A percentile compares a stretch with the other conserved stretches of the same genome.
phyloP scores from a whole-genome alignment of 2,888 invertebrate genomes.

The Monopis laevigella region DNA sequence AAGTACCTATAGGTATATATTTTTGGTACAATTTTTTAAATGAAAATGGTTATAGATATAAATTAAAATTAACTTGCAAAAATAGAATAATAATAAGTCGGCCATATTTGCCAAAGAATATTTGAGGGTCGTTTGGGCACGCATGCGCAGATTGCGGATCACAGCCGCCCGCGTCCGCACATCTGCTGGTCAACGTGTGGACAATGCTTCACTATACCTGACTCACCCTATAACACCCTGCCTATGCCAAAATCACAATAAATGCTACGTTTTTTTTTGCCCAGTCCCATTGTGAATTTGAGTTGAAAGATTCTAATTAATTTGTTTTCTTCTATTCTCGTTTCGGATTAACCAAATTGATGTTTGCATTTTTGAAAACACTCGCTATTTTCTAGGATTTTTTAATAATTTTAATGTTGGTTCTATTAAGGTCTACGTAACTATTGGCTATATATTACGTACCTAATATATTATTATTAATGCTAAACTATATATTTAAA shows the following conservation, averaged over 20 bases:
- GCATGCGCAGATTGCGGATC: slow-evolving; percentile 32
- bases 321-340: slow-evolving; percentile 9
- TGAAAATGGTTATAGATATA: too few species aligned
- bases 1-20: too few species aligned
- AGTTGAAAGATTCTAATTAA: slow-evolving; percentile 9
- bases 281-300: neutral
- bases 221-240: slow-evolving; percentile 35
- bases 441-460: too few species aligned
- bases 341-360: too few species aligned
- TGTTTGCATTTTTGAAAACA: too few species aligned
- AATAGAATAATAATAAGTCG: neutral
- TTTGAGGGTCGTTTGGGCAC: slow-evolving; percentile 23
- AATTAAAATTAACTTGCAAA: too few species aligned
- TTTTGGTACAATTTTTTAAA: too few species aligned
- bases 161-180: slow-evolving; percentile 35
- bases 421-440: too few species aligned
- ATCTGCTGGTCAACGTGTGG: slow-evolving; percentile 65
- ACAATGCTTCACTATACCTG: slow-evolving; percentile 49
- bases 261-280: slow-evolving; percentile 38
- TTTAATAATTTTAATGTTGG: too few species aligned
- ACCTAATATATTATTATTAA: too few species aligned
- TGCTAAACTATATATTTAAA: too few species aligned
- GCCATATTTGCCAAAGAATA: slow-evolving; percentile 9
- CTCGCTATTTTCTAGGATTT: too few species aligned
- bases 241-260: slow-evolving; percentile 27